A percentile compares a stretch with the other conserved stretches of the same genome.
Conservation (phyloP, 2,888 invertebrate genomes). For the Drosophila bunnanda region DNA sequence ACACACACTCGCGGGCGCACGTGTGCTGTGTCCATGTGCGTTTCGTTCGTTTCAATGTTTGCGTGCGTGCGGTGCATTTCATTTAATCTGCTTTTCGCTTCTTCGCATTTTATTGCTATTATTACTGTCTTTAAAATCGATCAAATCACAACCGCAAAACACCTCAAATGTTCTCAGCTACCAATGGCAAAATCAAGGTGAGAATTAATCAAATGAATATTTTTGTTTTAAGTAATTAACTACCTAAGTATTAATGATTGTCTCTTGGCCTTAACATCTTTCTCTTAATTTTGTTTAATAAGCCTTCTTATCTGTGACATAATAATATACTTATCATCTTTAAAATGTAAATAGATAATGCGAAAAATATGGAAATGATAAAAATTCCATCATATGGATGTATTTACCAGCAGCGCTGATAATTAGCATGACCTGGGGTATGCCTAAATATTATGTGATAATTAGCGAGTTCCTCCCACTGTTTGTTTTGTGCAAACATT, state of each 20-base stretch:
- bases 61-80: constrained; percentile 2
- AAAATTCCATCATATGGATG: constrained; percentile 9
- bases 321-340: background rate
- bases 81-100: constrained; percentile 7
- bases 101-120: constrained; percentile 6
- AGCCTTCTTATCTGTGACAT: constrained; percentile 4
- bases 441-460: constrained; percentile 23
- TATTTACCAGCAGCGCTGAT: constrained; percentile 4
- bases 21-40: constrained; percentile 21
- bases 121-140: constrained; percentile 23
- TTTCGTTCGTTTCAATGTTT: constrained; percentile 10
- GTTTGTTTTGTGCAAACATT: constrained; percentile 9
- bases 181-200: constrained; percentile 80
- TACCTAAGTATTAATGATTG: no score
- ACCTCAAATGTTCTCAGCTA: constrained; percentile 74
- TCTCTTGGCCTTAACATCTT: no score
- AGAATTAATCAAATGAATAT: background rate
- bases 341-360: constrained; percentile 4
- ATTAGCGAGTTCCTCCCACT: constrained; percentile 12
- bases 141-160: constrained; percentile 5
- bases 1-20: background rate
- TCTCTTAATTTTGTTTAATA: background rate
- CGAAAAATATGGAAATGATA: constrained; percentile 1
- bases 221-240: background rate
- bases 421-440: constrained; percentile 19